These are phyloP conservation scores for Odontocolon sp. DNA, from an alignment of 2,888 invertebrate species.

Conservation along the genomic window DNA sequence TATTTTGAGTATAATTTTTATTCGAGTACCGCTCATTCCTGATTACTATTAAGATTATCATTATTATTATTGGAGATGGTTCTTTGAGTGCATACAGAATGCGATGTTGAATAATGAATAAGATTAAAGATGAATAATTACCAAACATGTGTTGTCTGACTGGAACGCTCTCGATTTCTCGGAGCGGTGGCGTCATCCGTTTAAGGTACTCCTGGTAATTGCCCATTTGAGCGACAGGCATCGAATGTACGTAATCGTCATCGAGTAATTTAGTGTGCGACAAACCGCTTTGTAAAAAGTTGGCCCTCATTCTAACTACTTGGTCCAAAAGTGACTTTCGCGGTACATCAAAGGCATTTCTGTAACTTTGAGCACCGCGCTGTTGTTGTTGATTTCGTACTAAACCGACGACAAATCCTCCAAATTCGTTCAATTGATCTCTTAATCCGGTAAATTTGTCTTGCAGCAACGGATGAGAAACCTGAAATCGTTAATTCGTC, in stretches of 20 bases:
- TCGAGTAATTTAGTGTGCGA: constrained; percentile 89
- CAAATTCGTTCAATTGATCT: constrained; percentile 93
- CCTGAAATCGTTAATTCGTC: constrained; percentile 62
- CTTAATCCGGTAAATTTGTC: constrained; percentile 92
- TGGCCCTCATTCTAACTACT: constrained; percentile 96
- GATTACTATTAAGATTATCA: too few species aligned
- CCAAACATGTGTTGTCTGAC: constrained; percentile 99
- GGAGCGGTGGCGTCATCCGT: constrained; percentile 93
- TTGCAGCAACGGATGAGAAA: constrained; percentile 89
- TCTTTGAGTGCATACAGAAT: too few species aligned
- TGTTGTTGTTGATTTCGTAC: constrained; percentile 83
- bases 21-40: too few species aligned
- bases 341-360: constrained; percentile 98
- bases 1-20: too few species aligned
- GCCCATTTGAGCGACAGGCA: constrained; percentile 99
- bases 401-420: constrained; percentile 90
- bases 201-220: constrained; percentile 99
- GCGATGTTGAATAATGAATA: background rate
- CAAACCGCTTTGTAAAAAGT: constrained; percentile 92
- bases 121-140: constrained; percentile 55
- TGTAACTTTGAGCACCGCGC: constrained; percentile 85
- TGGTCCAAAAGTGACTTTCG: constrained; percentile 94
- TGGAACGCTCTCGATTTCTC: constrained; percentile 97
- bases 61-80: too few species aligned
- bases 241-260: constrained; percentile 96